These are phyloP conservation scores for Eumacrocentrus americanus DNA, from an alignment of 2,888 invertebrate genomes.

Conservation along the genomic window DNA sequence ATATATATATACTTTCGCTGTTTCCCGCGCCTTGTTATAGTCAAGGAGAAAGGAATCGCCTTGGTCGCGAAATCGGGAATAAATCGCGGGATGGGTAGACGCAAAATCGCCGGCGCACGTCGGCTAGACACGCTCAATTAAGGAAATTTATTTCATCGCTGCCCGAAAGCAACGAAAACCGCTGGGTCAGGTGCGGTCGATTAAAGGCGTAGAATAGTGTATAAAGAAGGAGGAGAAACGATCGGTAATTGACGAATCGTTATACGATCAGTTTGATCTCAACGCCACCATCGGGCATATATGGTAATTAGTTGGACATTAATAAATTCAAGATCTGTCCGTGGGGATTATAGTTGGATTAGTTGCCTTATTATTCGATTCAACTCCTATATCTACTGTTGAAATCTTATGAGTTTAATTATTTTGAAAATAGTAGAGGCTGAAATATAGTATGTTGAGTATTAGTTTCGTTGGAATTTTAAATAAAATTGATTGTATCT, in stretches of 20 bases:
- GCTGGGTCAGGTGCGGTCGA: conserved; percentile 31
- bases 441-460: no score
- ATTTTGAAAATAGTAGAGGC: no score
- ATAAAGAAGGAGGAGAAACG: background rate
- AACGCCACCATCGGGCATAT: background rate
- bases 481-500: no score
- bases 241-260: conserved; percentile 3
- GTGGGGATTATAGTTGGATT: background rate
- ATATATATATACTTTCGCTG: conserved; percentile 9
- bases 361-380: background rate
- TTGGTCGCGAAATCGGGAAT: conserved; percentile 41
- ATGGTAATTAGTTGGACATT: conserved; percentile 1
- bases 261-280: background rate
- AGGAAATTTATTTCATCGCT: conserved; percentile 46
- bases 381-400: no score
- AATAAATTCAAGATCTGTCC: background rate
- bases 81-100: conserved; percentile 34
- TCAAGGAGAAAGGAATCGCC: conserved; percentile 5
- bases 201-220: background rate
- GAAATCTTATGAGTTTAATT: no score
- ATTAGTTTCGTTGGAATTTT: no score
- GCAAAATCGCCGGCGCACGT: conserved; percentile 37
- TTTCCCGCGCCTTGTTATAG: conserved; percentile 9
- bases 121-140: conserved; percentile 42
- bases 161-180: conserved; percentile 35